phyloP scores from a whole-genome alignment of 2,888 invertebrate genomes.

The Rhagophthalmus giganteus region DNA sequence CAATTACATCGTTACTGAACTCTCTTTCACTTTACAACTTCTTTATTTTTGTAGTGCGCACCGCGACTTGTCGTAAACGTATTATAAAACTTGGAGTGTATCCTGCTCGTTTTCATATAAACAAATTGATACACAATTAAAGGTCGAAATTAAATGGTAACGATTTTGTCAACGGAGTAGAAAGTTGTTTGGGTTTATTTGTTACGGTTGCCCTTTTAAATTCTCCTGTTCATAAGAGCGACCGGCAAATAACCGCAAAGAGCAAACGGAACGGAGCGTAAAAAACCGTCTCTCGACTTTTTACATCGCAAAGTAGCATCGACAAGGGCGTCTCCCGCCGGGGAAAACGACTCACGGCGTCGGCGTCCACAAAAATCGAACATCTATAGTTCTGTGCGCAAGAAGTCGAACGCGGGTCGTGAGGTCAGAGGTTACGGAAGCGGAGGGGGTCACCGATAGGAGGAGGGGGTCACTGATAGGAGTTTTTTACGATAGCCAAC shows the following conservation, averaged over 20 bases:
- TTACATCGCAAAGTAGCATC: slow-evolving; percentile 35
- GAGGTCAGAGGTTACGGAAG: slow-evolving; percentile 44
- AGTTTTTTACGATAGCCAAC: slow-evolving; percentile 54
- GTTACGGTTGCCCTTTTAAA: slow-evolving; percentile 24
- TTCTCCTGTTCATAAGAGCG: slow-evolving; percentile 22
- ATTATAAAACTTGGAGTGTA: not conserved
- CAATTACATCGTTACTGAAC: slow-evolving; percentile 18
- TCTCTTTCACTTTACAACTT: slow-evolving; percentile 27
- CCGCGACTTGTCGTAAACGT: not conserved
- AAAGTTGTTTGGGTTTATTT: slow-evolving; percentile 8
- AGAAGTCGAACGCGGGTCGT: slow-evolving; percentile 48
- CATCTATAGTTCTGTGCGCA: slow-evolving; percentile 54
- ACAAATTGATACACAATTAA: slow-evolving; percentile 14
- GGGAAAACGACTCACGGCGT: slow-evolving; percentile 43
- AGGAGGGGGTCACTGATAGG: slow-evolving; percentile 42
- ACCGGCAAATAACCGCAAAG: slow-evolving; percentile 32
- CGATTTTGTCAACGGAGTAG: slow-evolving; percentile 16
- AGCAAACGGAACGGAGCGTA: slow-evolving; percentile 29
- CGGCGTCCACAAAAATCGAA: slow-evolving; percentile 56
- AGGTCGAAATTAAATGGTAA: slow-evolving; percentile 18
- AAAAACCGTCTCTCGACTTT: slow-evolving; percentile 34
- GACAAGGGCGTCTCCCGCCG: slow-evolving; percentile 36
- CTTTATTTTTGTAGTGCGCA: slow-evolving; percentile 11
- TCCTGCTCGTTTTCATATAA: slow-evolving; percentile 1
- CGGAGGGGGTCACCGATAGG: slow-evolving; percentile 37